These are phyloP conservation scores for Chiroxiphia lanceolata DNA, from an alignment of 2,797 vertebrate genomes.

Conservation along the genomic window DNA sequence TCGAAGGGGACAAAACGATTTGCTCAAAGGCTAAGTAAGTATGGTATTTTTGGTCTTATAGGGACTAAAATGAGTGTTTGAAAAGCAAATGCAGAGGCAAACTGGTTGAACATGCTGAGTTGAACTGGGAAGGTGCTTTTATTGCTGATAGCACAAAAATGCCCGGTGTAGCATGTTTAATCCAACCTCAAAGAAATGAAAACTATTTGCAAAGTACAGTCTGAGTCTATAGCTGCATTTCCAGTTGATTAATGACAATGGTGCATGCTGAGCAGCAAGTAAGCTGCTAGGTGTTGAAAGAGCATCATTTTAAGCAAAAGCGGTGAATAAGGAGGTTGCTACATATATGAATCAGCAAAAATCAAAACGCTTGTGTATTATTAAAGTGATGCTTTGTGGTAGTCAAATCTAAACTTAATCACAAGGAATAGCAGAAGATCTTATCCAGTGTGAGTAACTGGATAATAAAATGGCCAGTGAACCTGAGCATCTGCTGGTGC, in stretches of 20 bases:
- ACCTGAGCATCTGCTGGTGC: background rate
- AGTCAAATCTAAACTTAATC: background rate
- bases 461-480: background rate
- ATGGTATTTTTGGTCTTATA: background rate
- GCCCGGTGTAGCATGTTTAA: background rate
- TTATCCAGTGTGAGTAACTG: background rate
- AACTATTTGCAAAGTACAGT: background rate
- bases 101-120: background rate
- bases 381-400: background rate
- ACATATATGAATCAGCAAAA: background rate
- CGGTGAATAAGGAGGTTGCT: background rate
- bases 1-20: background rate
- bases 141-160: slow-evolving; percentile 22
- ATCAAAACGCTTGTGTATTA: background rate
- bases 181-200: background rate
- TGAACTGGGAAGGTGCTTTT: background rate
- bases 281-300: background rate
- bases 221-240: background rate
- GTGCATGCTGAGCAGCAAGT: background rate
- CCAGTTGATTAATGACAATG: background rate
- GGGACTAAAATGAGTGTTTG: background rate
- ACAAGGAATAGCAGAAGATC: background rate
- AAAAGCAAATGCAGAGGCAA: background rate
- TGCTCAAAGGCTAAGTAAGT: background rate
- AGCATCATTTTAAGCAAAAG: background rate